Conservation (phyloP, 2,888 invertebrate species). For the Aleiodes leptofemur region DNA sequence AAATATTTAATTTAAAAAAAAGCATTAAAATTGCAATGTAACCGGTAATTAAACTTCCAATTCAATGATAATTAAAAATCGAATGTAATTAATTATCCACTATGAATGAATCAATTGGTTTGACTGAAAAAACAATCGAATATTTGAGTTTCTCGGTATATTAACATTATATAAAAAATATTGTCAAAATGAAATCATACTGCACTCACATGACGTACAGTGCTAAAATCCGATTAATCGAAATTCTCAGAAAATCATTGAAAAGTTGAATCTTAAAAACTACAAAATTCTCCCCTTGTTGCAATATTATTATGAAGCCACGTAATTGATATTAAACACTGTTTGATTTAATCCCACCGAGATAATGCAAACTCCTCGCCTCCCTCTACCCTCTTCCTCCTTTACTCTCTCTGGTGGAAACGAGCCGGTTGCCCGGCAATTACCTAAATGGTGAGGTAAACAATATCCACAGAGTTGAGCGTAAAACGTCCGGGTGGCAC, state of each 20-base stretch:
- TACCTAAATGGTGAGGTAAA: slow-evolving; percentile 75
- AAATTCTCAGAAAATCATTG: too few relatives aligned
- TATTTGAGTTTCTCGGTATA: too few relatives aligned
- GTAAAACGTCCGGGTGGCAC: slow-evolving; percentile 53
- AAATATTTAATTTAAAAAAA: neutral
- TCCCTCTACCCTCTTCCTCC: slow-evolving; percentile 33
- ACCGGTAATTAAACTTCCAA: too few relatives aligned
- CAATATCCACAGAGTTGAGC: slow-evolving; percentile 73
- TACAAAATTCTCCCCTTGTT: neutral
- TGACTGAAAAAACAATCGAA: too few relatives aligned
- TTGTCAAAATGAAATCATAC: too few relatives aligned
- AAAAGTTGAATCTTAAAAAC: too few relatives aligned
- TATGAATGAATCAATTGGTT: too few relatives aligned
- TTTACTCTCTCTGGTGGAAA: slow-evolving; percentile 40
- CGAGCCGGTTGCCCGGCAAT: slow-evolving; percentile 73
- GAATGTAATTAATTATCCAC: too few relatives aligned
- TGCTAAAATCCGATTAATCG: too few relatives aligned
- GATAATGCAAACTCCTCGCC: slow-evolving; percentile 2
- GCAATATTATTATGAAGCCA: neutral
- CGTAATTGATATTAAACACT: slow-evolving; percentile 35
- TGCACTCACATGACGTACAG: too few relatives aligned
- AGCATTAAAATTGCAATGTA: neutral
- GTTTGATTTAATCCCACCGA: slow-evolving; percentile 34
- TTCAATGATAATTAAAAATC: too few relatives aligned
- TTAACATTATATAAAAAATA: too few relatives aligned